A percentile compares a stretch with the other conserved stretches of the same genome.
Evolutionary conservation across 2,888 invertebrate genomes (phyloP).

Genomic region (Drosophila basisetae): DNA sequence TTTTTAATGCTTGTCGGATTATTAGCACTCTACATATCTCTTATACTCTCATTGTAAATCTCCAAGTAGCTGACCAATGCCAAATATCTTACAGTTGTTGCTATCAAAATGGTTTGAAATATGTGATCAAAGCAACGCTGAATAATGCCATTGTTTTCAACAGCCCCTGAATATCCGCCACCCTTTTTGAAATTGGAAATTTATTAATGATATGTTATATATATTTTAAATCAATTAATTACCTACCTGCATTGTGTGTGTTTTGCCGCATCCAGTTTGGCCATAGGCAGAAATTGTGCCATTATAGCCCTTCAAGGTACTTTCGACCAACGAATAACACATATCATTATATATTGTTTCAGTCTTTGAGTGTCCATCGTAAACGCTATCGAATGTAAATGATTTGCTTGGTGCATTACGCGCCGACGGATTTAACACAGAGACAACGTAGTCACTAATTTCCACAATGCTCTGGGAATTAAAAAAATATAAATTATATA

Average conservation of each 20-base stretch:
- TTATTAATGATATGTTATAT: neutral
- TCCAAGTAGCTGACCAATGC: conserved; percentile 90
- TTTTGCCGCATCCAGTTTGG: conserved; percentile 96
- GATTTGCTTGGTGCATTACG: conserved; percentile 88
- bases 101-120: conserved; percentile 93
- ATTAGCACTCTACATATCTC: conserved; percentile 92
- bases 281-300: conserved; percentile 97
- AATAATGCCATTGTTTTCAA: conserved; percentile 87
- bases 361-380: conserved; percentile 91
- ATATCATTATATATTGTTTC: conserved; percentile 95
- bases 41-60: conserved; percentile 97
- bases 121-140: conserved; percentile 94
- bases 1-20: conserved; percentile 79
- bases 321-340: conserved; percentile 92
- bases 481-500: conserved; percentile 1
- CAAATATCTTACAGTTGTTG: conserved; percentile 89
- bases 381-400: conserved; percentile 94
- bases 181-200: conserved; percentile 33
- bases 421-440: conserved; percentile 88
- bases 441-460: conserved; percentile 88
- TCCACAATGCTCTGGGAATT: conserved; percentile 88
- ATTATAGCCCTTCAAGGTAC: conserved; percentile 96
- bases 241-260: conserved; percentile 97
- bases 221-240: neutral
- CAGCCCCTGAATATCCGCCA: conserved; percentile 20